Base-by-base conservation (phyloP, 2,113 vertebrate species). In the Tyrannus savana region DNA sequence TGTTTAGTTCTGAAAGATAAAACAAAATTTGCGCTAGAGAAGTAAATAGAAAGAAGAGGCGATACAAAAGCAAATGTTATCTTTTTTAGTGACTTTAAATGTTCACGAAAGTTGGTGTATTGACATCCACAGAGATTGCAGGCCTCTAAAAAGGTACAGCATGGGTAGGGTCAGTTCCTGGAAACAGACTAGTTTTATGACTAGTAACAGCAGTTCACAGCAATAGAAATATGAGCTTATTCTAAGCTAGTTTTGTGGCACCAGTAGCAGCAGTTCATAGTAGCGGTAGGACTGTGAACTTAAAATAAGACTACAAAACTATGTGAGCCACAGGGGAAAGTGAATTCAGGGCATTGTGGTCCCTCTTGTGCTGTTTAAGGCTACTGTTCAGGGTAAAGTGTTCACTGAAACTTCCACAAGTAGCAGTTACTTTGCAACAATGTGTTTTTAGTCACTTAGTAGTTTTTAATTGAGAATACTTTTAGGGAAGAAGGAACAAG, bases 141-240 rank as follows among this genome's bases (percentile, higher is more conserved):
- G 67, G 72, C 69, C 46, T 89, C 64, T 66, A 33, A 49, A 93
- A 96, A 95, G 58, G 53, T 89, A 74, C 52, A 94, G 41, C n/a
- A 33, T 53, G 59, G 77, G 30, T 14, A 60, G 82, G 68, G 64
- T 77, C 0, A 2, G 6, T 60, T 89, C 19, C 10, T 79, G 17
- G 15, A 69, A 44, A 55, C 3, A 6, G 53, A 10, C 18, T 22
- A 9, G 12, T 25, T 62, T 79, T 42, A 19, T 5, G 3, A 21
- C 0, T 37, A 1, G 1, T 67, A 58, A 35, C 4, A 44, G 31
- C 14, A 49, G 13, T 63, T 85, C 46, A 24, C 15, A 30, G 24
- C 39, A 66, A 14, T 14, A 62, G 25, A 64, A 33, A 12, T 75
- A 10, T 1, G 7, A n/a, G 39, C 13, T 74, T 79, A 37, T 13